phyloP scores from a whole-genome alignment of 2,797 vertebrate genomes.

The Cichlasoma orientale region DNA sequence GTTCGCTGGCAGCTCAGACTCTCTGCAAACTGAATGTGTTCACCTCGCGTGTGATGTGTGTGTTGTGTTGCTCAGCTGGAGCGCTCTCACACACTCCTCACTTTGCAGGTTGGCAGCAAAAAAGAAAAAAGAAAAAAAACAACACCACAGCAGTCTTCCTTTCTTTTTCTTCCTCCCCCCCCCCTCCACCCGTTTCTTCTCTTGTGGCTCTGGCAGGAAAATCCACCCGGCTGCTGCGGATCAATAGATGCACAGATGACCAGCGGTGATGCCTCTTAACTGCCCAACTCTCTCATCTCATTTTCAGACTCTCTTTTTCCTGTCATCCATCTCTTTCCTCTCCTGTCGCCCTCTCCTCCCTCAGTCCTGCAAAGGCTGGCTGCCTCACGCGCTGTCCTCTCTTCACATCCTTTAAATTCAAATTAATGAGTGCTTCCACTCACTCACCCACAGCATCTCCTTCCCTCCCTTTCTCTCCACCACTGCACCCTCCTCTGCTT shows the following conservation, averaged over 20 bases:
- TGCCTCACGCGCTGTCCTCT: conserved; percentile 14
- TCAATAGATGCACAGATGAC: conserved; percentile 7
- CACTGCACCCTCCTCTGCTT: conserved; percentile 15
- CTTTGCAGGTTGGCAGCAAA: neutral
- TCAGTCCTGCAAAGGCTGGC: neutral
- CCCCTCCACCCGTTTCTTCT: neutral
- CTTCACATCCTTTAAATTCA: conserved; percentile 57
- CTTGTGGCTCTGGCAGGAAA: neutral
- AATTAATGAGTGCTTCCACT: conserved; percentile 64
- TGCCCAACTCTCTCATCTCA: conserved; percentile 39
- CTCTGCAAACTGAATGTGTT: conserved; percentile 33
- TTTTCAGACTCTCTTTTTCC: neutral
- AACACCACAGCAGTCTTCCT: conserved; percentile 1
- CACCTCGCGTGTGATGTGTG: conserved; percentile 29
- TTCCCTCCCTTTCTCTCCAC: conserved; percentile 15
- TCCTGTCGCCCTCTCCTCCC: neutral
- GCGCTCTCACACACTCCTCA: conserved; percentile 30
- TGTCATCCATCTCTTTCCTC: conserved; percentile 7
- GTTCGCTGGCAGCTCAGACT: conserved; percentile 17
- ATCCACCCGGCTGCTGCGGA: conserved; percentile 20
- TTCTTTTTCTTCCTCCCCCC: too few species aligned
- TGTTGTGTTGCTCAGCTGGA: conserved; percentile 52
- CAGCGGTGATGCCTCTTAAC: conserved; percentile 15
- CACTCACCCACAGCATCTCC: conserved; percentile 43
- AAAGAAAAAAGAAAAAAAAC: neutral